phyloP scores from a whole-genome alignment of 2,797 vertebrate genomes.

The Rhinogobio ventralis region DNA sequence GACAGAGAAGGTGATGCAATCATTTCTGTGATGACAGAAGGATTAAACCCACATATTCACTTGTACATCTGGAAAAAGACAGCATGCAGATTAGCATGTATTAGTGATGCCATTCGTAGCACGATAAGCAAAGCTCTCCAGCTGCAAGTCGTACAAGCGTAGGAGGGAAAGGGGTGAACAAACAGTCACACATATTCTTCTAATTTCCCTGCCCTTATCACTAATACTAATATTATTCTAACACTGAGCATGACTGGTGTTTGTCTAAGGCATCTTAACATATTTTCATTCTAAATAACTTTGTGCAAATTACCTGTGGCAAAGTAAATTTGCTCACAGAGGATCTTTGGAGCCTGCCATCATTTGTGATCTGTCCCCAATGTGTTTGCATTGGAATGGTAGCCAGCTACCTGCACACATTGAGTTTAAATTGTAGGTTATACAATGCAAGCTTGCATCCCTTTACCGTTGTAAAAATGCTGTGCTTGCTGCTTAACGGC shows the following conservation, averaged over 20 bases:
- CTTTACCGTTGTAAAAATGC: slow-evolving; percentile 65
- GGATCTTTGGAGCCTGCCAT: slow-evolving; percentile 4
- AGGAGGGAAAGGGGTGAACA: slow-evolving; percentile 51
- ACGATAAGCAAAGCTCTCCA: slow-evolving; percentile 48
- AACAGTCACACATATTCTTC: slow-evolving; percentile 52
- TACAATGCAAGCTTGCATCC: slow-evolving; percentile 62
- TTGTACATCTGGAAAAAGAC: slow-evolving; percentile 38
- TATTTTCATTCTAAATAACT: slow-evolving; percentile 49
- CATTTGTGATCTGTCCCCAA: slow-evolving; percentile 34
- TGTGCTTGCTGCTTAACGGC: slow-evolving; percentile 56
- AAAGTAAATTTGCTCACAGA: neutral
- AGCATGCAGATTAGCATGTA: slow-evolving; percentile 29
- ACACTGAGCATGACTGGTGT: slow-evolving; percentile 30
- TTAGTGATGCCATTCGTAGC: slow-evolving; percentile 42
- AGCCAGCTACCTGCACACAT: slow-evolving; percentile 63
- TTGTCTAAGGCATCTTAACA: slow-evolving; percentile 19
- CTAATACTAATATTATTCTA: slow-evolving; percentile 54
- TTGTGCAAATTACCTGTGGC: slow-evolving; percentile 37
- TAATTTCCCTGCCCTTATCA: slow-evolving; percentile 46
- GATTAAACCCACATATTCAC: slow-evolving; percentile 6
- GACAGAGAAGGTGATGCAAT: slow-evolving; percentile 90
- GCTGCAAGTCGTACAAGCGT: slow-evolving; percentile 39
- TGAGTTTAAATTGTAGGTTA: slow-evolving; percentile 65
- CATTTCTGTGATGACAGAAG: slow-evolving; percentile 1
- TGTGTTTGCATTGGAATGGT: slow-evolving; percentile 56